Evolutionary conservation across 2,113 vertebrate species (phyloP).

Genomic region (human): GRCh38 chr14:62248001-62248500

Average conservation of each 20-base stretch:
- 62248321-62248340: background rate
- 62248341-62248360: background rate
- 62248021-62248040: no score
- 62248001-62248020: background rate
- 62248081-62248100: background rate
- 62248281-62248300: constrained; percentile 34
- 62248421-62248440: background rate
- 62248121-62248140: background rate
- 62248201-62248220: constrained; percentile 35
- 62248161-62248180: background rate
- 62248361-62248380: constrained; percentile 27
- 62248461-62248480: background rate
- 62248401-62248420: background rate
- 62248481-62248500: background rate
- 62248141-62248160: background rate
- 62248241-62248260: constrained; percentile 66
- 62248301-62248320: constrained; percentile 4
- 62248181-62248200: constrained; percentile 42
- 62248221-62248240: constrained; percentile 47
- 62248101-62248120: background rate
- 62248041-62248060: background rate
- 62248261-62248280: constrained; percentile 51
- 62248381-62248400: background rate
- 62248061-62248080: background rate
- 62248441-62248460: background rate